A percentile compares a stretch with the other conserved stretches of the same genome.
Evolutionary conservation across 2,797 vertebrate species (phyloP).

Genomic region (Ctenopoma kingsleyae): DNA sequence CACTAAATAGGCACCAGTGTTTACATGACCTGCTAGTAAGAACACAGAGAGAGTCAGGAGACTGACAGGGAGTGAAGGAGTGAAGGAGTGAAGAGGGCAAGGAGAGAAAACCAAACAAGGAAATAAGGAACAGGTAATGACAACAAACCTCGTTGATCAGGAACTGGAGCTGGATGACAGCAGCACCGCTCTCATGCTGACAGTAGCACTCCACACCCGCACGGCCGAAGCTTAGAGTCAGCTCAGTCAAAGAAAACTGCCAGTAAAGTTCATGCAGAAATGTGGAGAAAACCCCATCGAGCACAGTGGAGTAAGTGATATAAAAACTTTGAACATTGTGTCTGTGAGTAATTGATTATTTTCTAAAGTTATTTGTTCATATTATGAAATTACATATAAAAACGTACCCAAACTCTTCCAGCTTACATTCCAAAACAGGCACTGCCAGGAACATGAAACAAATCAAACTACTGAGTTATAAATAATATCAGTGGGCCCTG

Average conservation of each 20-base stretch:
- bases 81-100: neutral
- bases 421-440: constrained; percentile 11
- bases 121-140: constrained; percentile 16
- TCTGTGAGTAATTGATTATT: neutral
- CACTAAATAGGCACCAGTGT: constrained; percentile 4
- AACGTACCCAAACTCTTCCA: neutral
- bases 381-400: neutral
- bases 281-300: neutral
- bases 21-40: neutral
- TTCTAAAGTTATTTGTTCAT: constrained; percentile 1
- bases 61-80: constrained; percentile 18
- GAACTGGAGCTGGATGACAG: constrained; percentile 98
- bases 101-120: constrained; percentile 32
- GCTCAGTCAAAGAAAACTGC: constrained; percentile 85
- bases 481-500: constrained; percentile 65
- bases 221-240: constrained; percentile 90
- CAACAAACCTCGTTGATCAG: constrained; percentile 96
- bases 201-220: constrained; percentile 98
- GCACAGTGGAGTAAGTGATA: neutral
- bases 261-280: constrained; percentile 8
- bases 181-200: constrained; percentile 95
- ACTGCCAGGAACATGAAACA: constrained; percentile 34
- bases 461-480: constrained; percentile 57
- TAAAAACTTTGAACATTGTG: neutral
- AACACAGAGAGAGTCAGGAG: neutral